Conservation (phyloP, 2,797 vertebrate genomes). For the Trichosurus vulpecula region DNA sequence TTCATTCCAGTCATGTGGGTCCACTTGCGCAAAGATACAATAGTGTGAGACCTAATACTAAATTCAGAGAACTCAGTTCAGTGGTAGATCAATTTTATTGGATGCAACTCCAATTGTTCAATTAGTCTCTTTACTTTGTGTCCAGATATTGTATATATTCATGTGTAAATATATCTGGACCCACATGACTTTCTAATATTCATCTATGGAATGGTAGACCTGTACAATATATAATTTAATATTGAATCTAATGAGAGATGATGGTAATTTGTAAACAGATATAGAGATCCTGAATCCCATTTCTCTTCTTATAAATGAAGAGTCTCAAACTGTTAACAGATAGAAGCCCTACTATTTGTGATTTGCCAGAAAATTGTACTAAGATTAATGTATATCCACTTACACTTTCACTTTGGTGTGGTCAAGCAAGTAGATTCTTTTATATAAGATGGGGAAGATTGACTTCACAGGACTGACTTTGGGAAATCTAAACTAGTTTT, state of each 20-base stretch:
- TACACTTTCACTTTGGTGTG: background rate
- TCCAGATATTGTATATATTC: background rate
- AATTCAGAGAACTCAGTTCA: background rate
- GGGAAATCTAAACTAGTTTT: background rate
- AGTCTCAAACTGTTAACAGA: background rate
- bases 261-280: background rate
- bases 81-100: background rate
- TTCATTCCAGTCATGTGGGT: background rate
- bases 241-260: background rate
- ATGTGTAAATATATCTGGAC: background rate
- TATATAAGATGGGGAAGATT: background rate
- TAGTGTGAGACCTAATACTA: background rate
- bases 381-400: background rate
- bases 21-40: background rate
- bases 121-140: background rate
- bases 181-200: slow-evolving; percentile 4
- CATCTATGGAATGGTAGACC: background rate
- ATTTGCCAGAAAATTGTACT: background rate
- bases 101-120: background rate
- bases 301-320: slow-evolving; percentile 3
- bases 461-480: background rate
- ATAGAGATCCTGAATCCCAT: background rate
- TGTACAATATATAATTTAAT: background rate
- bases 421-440: background rate
- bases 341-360: background rate